These are phyloP conservation scores for Xyrichtys novacula DNA, from an alignment of 2,797 vertebrate species.

Conservation along the genomic window DNA sequence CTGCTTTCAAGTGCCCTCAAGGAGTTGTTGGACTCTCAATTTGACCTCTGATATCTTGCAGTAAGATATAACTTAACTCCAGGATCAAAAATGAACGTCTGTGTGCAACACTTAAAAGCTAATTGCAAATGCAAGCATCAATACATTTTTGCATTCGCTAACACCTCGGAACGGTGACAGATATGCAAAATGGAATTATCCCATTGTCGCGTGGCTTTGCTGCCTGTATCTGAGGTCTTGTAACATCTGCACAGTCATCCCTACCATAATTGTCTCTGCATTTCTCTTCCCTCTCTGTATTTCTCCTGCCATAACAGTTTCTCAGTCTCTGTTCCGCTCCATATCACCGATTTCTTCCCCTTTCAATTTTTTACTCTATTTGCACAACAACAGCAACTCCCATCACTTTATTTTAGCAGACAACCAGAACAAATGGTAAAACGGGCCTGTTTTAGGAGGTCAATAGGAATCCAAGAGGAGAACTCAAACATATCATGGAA, in stretches of 20 bases:
- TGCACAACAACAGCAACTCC: slow-evolving; percentile 61
- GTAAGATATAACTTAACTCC: too few relatives aligned
- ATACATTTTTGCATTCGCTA: not conserved
- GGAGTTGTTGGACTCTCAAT: too few relatives aligned
- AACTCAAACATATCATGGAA: slow-evolving; percentile 29
- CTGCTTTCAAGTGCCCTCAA: slow-evolving; percentile 13
- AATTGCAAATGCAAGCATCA: not conserved
- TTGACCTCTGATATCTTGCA: too few relatives aligned
- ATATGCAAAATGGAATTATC: not conserved
- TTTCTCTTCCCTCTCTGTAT: not conserved
- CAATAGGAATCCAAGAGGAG: slow-evolving; percentile 58
- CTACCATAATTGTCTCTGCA: not conserved
- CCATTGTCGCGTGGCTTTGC: not conserved
- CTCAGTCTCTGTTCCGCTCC: slow-evolving; percentile 51
- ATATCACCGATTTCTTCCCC: slow-evolving; percentile 46
- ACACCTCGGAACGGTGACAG: not conserved
- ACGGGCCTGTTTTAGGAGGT: slow-evolving; percentile 62
- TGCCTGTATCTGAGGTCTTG: not conserved
- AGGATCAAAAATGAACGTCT: too few relatives aligned
- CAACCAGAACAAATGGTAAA: slow-evolving; percentile 75
- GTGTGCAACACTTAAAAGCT: too few relatives aligned
- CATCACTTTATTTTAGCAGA: slow-evolving; percentile 70
- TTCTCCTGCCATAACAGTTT: not conserved
- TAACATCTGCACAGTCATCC: slow-evolving; percentile 23
- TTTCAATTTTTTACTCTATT: slow-evolving; percentile 59